These are phyloP conservation scores for Theristicus caerulescens DNA, from an alignment of 2,113 vertebrate species.

Conservation along the genomic window DNA sequence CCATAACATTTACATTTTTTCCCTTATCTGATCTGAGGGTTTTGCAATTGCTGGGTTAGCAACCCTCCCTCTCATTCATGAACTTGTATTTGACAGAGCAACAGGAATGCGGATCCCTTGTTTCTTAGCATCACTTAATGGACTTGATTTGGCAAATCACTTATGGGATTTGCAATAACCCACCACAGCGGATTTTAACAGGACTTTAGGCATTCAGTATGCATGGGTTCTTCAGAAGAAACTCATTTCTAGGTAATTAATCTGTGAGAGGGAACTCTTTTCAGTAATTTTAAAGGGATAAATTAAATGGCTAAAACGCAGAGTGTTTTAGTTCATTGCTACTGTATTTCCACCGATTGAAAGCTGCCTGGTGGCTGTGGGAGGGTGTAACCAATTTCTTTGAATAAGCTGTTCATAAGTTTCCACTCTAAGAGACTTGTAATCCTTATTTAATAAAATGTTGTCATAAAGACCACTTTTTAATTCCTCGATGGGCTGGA, in stretches of 20 bases:
- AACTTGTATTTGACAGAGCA: not conserved
- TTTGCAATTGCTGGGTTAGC: not conserved
- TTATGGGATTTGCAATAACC: not conserved
- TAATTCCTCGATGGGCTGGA: slow-evolving; percentile 4
- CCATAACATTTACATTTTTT: slow-evolving; percentile 34
- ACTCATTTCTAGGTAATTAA: not conserved
- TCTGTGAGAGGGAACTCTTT: not conserved
- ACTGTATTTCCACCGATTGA: not conserved
- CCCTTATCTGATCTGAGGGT: slow-evolving; percentile 17
- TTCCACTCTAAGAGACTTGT: slow-evolving; percentile 22
- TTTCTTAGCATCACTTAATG: not conserved
- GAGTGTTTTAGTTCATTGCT: not conserved
- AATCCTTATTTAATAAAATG: slow-evolving; percentile 53
- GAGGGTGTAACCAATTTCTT: slow-evolving; percentile 37
- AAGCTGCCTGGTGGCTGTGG: not conserved
- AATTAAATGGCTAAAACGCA: accelerated
- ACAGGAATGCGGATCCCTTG: not conserved
- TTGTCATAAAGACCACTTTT: slow-evolving; percentile 46
- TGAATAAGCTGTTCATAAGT: slow-evolving; percentile 49
- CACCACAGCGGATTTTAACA: not conserved
- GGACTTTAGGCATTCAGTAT: not conserved
- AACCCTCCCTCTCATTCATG: not conserved
- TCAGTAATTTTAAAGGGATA: not conserved
- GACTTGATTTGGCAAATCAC: not conserved
- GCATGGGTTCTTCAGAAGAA: not conserved